Conservation (phyloP, 2,113 vertebrate genomes). For the Lamprologus lemairii region DNA sequence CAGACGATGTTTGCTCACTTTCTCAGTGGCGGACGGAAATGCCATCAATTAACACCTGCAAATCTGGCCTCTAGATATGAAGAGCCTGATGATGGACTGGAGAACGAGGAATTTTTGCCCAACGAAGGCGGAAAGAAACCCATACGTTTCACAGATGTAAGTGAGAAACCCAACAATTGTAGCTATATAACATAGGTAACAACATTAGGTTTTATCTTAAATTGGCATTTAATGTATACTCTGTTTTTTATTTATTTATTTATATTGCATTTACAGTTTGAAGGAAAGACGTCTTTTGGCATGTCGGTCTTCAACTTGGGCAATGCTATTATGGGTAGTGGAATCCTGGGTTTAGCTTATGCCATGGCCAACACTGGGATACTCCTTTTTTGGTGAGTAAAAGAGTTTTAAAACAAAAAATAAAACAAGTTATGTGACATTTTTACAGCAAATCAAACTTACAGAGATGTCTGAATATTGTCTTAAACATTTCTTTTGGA, state of each 20-base stretch:
- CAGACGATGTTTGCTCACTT: background rate
- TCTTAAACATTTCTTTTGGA: background rate
- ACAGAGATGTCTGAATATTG: background rate
- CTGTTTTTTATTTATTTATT: background rate
- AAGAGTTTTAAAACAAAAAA: background rate
- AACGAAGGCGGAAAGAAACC: slow-evolving; percentile 77
- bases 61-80: slow-evolving; percentile 72
- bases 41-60: background rate
- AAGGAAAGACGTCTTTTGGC: slow-evolving; percentile 95
- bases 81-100: slow-evolving; percentile 68
- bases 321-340: slow-evolving; percentile 98
- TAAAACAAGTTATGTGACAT: background rate
- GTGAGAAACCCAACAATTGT: background rate
- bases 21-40: background rate
- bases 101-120: slow-evolving; percentile 84
- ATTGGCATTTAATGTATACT: background rate
- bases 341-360: slow-evolving; percentile 94
- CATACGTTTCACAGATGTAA: slow-evolving; percentile 85
- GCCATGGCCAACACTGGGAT: slow-evolving; percentile 98
- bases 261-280: slow-evolving; percentile 75
- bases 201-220: background rate
- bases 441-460: background rate
- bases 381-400: slow-evolving; percentile 92
- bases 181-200: background rate
- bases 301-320: slow-evolving; percentile 99